Evolutionary conservation across 2,113 vertebrate genomes (phyloP).

Genomic region (Hyperoodon ampullatus): DNA sequence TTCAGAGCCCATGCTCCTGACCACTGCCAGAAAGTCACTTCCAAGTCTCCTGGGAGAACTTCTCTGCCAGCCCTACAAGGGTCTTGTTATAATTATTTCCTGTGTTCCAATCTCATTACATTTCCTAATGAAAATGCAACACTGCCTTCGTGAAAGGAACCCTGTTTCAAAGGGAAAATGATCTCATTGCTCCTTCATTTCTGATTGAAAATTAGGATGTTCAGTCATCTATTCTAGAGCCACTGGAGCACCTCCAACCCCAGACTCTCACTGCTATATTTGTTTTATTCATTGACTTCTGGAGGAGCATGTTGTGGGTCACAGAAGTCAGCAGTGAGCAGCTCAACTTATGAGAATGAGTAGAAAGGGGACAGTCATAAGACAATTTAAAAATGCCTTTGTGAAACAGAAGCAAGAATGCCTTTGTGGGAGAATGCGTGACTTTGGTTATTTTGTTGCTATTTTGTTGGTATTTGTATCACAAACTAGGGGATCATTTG

Average conservation of each 20-base stretch:
- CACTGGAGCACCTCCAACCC: background rate
- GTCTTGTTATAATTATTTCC: background rate
- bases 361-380: constrained; percentile 29
- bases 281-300: constrained; percentile 3
- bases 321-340: background rate
- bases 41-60: background rate
- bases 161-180: constrained; percentile 13
- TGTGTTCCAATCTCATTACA: background rate
- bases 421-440: background rate
- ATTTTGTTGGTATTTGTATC: background rate
- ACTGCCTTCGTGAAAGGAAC: background rate
- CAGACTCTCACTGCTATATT: background rate
- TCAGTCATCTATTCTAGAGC: background rate
- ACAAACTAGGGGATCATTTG: background rate
- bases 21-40: background rate
- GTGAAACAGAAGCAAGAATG: constrained; percentile 24
- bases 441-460: background rate
- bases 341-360: constrained; percentile 35
- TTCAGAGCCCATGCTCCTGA: background rate
- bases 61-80: background rate
- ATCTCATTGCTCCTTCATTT: background rate
- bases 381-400: constrained; percentile 9
- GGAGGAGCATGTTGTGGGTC: constrained; percentile 30
- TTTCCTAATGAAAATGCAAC: background rate
- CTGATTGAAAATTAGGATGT: background rate